Base-by-base conservation (phyloP, 2,113 vertebrate genomes). In the Laterallus jamaicensis region DNA sequence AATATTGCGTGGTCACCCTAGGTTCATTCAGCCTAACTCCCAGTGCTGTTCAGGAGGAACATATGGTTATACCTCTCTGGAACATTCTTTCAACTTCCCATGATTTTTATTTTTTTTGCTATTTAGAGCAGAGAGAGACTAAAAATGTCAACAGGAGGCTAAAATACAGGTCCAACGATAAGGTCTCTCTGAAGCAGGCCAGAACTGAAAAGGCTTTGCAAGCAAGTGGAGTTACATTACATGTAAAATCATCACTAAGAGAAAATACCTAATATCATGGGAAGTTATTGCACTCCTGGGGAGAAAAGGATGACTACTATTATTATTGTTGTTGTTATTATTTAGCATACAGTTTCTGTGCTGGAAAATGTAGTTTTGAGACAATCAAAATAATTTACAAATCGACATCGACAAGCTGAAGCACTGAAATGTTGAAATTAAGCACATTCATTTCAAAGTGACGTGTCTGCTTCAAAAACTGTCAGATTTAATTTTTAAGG, bases 371-470 rank as follows among this genome's bases (percentile, higher is more conserved):
- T 58, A 74, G 40, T 39, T 92, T 81, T 67, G 47, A 90, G 76
- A 77, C 3, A 5, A 94, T 74, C 40, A 94, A 93, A 92, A 86
- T 86, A 86, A 97, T 90, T 78, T 83, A 81, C 56, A 96, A 94
- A 94, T 86, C 68, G 60, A 52, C 76, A 92, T 22, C 4, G 64
- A 96, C 88, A 93, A 86, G 39, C 35, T 75, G 83, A 81, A 94
- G 73, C 68, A 70, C 60, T 11, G 52, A 77, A 94, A 94, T 28
- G 47, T 24, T 81, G 88, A 77, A 87, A 92, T 94, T 81, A 81
- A 74, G 50, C 79, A 70, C 4, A 6, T 50, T 73, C 35, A 13
- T 82, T 93, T 94, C 90, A 44, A 75, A 93, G 76, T 6, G 37
- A 92, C 74, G 47, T 58, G 19, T 87, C 54, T 66, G 63, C 86